Conservation (phyloP, 2,113 vertebrate genomes). For the Himantopus leucocephalus region DNA sequence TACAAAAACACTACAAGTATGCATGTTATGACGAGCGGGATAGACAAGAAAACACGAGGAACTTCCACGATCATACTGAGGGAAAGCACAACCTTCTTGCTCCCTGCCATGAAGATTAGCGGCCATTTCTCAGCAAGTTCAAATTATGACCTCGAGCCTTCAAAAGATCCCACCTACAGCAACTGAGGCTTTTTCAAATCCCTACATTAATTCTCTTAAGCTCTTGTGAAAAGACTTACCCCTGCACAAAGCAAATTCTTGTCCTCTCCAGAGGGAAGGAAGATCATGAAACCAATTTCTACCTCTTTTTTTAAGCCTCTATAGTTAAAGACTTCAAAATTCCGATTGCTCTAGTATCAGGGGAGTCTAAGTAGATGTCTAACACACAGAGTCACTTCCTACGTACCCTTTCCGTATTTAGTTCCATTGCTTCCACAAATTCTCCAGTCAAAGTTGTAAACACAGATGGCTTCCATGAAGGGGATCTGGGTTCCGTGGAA, state of each 20-base stretch:
- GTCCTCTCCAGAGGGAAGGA: neutral
- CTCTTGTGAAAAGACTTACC: neutral
- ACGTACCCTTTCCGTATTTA: slow-evolving; percentile 84
- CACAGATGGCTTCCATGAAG: slow-evolving; percentile 74
- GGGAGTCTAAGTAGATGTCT: neutral
- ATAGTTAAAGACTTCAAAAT: neutral
- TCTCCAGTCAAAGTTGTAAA: slow-evolving; percentile 91
- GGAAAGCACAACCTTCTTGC: neutral
- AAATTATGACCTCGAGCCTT: neutral
- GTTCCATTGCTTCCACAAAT: slow-evolving; percentile 85
- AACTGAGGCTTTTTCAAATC: neutral
- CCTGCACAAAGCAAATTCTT: neutral
- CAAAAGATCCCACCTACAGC: neutral
- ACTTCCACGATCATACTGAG: neutral
- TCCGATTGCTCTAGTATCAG: neutral
- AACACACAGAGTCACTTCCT: neutral
- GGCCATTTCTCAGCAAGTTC: neutral
- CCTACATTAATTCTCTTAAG: neutral
- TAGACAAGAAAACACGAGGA: neutral
- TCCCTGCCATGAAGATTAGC: neutral
- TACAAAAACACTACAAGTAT: neutral
- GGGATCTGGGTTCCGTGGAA: slow-evolving; percentile 82
- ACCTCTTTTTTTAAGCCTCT: neutral
- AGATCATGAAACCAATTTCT: neutral
- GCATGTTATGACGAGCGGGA: neutral